Evolutionary conservation across 2,113 vertebrate species (phyloP), one percentile per base, ranked within the genome.

Genomic region (Thomomys bottae): DNA sequence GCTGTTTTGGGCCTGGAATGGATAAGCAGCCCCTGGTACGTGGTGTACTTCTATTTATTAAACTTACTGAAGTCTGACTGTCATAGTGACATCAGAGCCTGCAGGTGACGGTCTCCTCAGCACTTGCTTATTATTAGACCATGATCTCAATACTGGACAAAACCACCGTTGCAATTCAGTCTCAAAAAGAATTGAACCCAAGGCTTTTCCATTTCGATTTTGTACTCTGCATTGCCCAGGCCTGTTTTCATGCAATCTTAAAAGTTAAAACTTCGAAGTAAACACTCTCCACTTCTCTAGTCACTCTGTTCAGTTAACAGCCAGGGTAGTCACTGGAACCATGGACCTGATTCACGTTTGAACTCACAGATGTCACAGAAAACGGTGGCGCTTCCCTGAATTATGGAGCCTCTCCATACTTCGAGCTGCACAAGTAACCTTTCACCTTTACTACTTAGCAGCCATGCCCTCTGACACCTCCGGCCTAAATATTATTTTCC

Each of bases 1-100:
- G 84, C 84, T 86, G 40, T 71, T 78, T 86, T 87, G 84, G 80
- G 66, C 92, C 68, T 96, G 84, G 96, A 96, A 97, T 97, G 96
- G 97, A 97, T 94, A 97, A 97, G 59, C 89, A 97, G 92, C 94
- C 91, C 87, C 61, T 91, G 93, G 96, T 73, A 93, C 90, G 93
- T 17, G 84, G 93, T 88, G 88, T 23, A 93, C 96, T 96, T 94
- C 88, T 95, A 93, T 94, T 96, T 97, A 96, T 96, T 96, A 95
- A 94, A 85, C 66, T 94, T 89, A 92, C 88, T 61, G 91, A 93
- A 80, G 90, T 95, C 94, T 94, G 17, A 78, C 96, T 73, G 93
- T 95, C 96, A 66, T 78, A 94, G 34, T 15, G 54, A 79, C 3
- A 0, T 82, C 26, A 84, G 90, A 76, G 89, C 90, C 92, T 78